These are phyloP conservation scores for Teleogryllus occipitalis DNA, from an alignment of 1,140 invertebrate species.

Conservation along the genomic window DNA sequence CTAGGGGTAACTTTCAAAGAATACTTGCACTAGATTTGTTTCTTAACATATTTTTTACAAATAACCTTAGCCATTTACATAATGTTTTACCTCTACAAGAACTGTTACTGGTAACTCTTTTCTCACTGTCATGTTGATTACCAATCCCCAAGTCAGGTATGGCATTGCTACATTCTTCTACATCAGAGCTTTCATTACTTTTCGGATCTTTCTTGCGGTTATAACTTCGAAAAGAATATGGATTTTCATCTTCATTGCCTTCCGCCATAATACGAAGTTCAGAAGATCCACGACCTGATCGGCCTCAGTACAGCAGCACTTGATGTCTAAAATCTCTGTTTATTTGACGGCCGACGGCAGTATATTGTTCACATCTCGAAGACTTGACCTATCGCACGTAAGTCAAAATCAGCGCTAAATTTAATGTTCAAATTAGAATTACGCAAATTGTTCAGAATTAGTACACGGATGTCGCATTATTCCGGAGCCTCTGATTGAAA, in stretches of 20 bases:
- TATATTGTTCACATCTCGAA: neutral
- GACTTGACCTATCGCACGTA: neutral
- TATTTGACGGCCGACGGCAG: neutral
- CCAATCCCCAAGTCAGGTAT: slow-evolving; percentile 26
- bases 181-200: slow-evolving; percentile 19
- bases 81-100: slow-evolving; percentile 1
- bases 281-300: neutral
- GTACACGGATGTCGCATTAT: too few relatives aligned
- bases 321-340: neutral
- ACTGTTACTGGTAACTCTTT: slow-evolving; percentile 3
- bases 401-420: neutral
- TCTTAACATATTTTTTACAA: too few relatives aligned
- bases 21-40: too few relatives aligned
- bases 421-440: neutral
- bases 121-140: slow-evolving; percentile 11
- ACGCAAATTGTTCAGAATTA: too few relatives aligned
- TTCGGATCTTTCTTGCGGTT: slow-evolving; percentile 20
- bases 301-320: neutral
- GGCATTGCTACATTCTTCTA: slow-evolving; percentile 19
- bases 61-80: too few relatives aligned
- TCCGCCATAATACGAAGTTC: slow-evolving; percentile 25
- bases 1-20: too few relatives aligned
- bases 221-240: slow-evolving; percentile 24
- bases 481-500: too few relatives aligned
- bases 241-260: slow-evolving; percentile 23